These are phyloP conservation scores for Eptesicus fuscus DNA, from an alignment of 2,113 vertebrate genomes.

Conservation along the genomic window DNA sequence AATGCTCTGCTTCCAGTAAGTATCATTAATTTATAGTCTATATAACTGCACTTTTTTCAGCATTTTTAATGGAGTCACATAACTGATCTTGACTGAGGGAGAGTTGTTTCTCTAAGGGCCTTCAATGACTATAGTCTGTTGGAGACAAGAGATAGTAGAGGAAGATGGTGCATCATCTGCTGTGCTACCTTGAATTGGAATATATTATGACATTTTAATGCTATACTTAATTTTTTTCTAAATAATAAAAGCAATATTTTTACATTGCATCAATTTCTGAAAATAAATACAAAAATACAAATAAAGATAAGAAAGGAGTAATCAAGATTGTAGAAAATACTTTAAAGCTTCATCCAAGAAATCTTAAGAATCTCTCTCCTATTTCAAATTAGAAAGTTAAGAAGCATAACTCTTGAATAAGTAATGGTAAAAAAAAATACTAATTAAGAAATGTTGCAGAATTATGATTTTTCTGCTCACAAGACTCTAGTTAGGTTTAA, in stretches of 20 bases:
- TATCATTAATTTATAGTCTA: neutral
- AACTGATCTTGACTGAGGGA: neutral
- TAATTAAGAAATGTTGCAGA: neutral
- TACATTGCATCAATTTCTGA: neutral
- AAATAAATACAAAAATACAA: neutral
- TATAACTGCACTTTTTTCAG: neutral
- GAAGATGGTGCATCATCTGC: neutral
- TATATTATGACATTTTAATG: neutral
- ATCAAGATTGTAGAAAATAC: neutral
- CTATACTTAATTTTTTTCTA: neutral
- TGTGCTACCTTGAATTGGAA: neutral
- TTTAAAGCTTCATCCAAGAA: neutral
- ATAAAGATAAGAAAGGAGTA: neutral
- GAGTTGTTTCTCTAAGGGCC: neutral
- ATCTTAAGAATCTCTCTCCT: neutral
- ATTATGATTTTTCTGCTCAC: neutral
- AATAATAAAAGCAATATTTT: neutral
- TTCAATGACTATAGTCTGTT: neutral
- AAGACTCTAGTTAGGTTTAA: constrained; percentile 27
- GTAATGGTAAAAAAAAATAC: neutral
- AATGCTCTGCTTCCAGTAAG: neutral
- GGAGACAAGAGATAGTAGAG: neutral
- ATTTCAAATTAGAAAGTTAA: neutral
- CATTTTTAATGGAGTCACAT: neutral
- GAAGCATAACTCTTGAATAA: constrained; percentile 5